These are phyloP conservation scores for Periplaneta americana DNA, from an alignment of 1,140 invertebrate genomes.

Conservation along the genomic window DNA sequence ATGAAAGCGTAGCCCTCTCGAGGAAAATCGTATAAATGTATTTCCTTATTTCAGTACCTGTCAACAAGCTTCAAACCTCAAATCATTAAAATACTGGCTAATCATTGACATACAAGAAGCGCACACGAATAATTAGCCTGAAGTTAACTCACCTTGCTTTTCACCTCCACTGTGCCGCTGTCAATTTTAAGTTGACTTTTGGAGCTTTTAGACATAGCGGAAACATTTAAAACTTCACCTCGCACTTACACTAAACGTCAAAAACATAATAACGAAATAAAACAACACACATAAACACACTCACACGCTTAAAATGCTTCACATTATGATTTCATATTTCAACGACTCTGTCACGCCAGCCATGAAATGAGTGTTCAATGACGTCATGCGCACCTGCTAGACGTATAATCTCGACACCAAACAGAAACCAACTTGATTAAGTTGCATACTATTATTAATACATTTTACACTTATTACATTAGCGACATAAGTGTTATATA, in stretches of 20 bases:
- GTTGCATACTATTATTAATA: neutral
- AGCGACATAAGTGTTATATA: no score
- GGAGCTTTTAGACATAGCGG: conserved; percentile 15
- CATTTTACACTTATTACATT: no score
- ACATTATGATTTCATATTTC: neutral
- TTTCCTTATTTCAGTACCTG: no score
- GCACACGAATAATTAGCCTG: neutral
- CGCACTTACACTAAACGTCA: neutral
- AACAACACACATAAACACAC: neutral
- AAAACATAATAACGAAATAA: conserved; percentile 4
- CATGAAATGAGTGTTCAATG: neutral
- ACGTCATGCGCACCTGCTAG: conserved; percentile 5
- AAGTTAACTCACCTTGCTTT: conserved; percentile 15
- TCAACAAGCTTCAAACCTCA: no score
- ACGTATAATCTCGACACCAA: neutral
- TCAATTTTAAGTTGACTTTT: conserved; percentile 16
- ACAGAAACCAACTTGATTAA: no score
- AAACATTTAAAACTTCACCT: conserved; percentile 16
- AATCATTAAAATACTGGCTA: no score
- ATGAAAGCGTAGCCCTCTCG: no score
- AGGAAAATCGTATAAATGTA: no score
- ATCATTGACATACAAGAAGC: no score
- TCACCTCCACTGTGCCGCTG: conserved; percentile 16
- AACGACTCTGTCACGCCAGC: neutral
- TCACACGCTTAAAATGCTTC: neutral